Evolutionary conservation across 2,113 vertebrate species (phyloP).

Genomic region (Clarias magur): DNA sequence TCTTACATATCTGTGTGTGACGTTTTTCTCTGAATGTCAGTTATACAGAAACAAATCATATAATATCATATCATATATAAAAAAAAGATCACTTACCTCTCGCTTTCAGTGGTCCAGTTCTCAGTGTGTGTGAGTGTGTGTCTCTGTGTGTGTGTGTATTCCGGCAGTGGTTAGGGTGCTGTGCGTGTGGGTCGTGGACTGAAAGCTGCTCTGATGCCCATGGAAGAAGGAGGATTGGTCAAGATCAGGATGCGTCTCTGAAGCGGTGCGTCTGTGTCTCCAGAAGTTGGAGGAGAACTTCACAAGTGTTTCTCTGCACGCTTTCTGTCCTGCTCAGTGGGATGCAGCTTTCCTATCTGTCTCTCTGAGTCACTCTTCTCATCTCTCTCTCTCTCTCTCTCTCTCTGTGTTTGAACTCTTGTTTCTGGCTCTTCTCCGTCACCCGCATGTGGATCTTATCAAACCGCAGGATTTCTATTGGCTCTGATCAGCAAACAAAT

Average conservation of each 20-base stretch:
- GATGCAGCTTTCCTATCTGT: slow-evolving; percentile 2
- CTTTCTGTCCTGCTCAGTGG: slow-evolving; percentile 21
- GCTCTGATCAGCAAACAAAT: slow-evolving; percentile 74
- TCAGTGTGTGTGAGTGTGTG: background rate
- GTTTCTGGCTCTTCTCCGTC: slow-evolving; percentile 66
- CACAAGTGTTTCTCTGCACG: background rate
- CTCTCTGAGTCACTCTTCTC: slow-evolving; percentile 11
- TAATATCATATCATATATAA: background rate
- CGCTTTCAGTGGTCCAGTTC: slow-evolving; percentile 38
- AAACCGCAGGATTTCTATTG: slow-evolving; percentile 73
- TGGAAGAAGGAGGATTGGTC: slow-evolving; percentile 23
- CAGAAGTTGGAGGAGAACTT: background rate
- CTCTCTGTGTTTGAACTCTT: slow-evolving; percentile 56
- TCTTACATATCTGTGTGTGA: background rate
- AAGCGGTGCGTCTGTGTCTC: slow-evolving; percentile 6
- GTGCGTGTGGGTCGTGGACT: background rate
- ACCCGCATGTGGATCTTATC: slow-evolving; percentile 71
- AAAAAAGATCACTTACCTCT: slow-evolving; percentile 36
- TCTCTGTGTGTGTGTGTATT: slow-evolving; percentile 28
- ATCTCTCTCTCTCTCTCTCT: slow-evolving; percentile 17
- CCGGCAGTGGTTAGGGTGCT: slow-evolving; percentile 33
- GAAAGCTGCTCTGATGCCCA: slow-evolving; percentile 35
- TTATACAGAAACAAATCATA: background rate
- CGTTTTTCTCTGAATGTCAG: background rate
- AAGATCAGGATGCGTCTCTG: background rate